Evolutionary conservation across 2,113 vertebrate species (phyloP), one percentile per base, ranked within the genome.

Genomic region (Leiothrix lutea): DNA sequence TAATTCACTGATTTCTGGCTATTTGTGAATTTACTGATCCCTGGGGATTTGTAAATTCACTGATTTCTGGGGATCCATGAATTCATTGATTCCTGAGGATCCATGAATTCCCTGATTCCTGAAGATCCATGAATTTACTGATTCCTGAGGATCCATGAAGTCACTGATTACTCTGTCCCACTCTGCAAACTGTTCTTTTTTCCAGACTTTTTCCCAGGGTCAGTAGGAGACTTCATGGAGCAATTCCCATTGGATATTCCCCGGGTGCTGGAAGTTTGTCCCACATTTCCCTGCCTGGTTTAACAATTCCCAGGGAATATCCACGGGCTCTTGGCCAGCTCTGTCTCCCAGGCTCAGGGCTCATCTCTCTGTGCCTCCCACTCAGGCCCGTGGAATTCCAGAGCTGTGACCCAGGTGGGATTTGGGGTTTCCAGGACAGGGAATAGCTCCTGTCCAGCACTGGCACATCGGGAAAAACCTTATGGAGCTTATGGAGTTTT

Each of bases 281-380:
- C 35, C 65, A 13, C 24, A 0, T 24, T 60, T 20, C 56, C 8
- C 1, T 7, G 16, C 44, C 28, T 9, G 18, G 3, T 51, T 61
- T 45, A 23, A 22, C 2, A 4, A 7, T 17, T 58, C 18, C 10
- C 35, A 3, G 38, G 8, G 20, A 0, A 0, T 1, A 0, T 20
- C 13, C 4, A 1, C 0, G 40, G 28, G 21, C 5, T 54, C 54
- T 3, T 9, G 31, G 54, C 26, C 50, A 29, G 16, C 28, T 20
- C 8, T 45, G 44, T 19, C 44, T 20, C 28, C 51, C 28, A 19
- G 51, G 51, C 28, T 53, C 50, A 8, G 14, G 14, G 40, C 40
- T 42, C 40, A 15, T 42, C 40, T 14, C 40, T 42, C 40, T 42
- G 40, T 15, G 40, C 40, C 40, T 42, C 40, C 40, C 40, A 15